Percentiles rank a stretch among this genome's conserved stretches.
These are phyloP conservation scores for Gambelia wislizenii DNA, from an alignment of 2,797 vertebrate genomes.

Conservation along the genomic window DNA sequence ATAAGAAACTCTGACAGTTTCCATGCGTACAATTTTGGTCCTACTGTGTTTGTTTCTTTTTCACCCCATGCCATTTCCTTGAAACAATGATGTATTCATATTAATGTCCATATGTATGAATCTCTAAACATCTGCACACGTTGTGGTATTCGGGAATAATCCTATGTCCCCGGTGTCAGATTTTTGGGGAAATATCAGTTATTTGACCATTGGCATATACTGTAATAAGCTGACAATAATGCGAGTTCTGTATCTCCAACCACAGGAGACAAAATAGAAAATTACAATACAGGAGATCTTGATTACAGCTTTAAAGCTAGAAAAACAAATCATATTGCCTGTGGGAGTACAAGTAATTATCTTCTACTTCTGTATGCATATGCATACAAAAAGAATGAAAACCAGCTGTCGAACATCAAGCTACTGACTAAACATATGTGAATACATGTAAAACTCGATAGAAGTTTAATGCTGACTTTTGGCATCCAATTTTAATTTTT, in stretches of 20 bases:
- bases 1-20: background rate
- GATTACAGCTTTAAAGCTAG: constrained; percentile 64
- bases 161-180: too few species aligned
- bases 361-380: constrained; percentile 58
- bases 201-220: constrained; percentile 53
- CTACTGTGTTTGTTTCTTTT: constrained; percentile 42
- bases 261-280: constrained; percentile 61
- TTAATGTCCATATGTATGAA: constrained; percentile 35
- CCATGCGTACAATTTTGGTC: constrained; percentile 27
- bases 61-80: constrained; percentile 55
- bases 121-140: constrained; percentile 40
- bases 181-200: constrained; percentile 39
- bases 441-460: constrained; percentile 25
- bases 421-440: constrained; percentile 50
- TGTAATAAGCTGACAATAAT: constrained; percentile 55
- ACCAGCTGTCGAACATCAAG: constrained; percentile 55
- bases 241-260: constrained; percentile 66
- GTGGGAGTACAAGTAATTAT: constrained; percentile 54
- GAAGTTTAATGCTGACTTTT: constrained; percentile 30
- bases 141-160: constrained; percentile 52
- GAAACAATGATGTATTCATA: constrained; percentile 42
- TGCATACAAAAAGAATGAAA: constrained; percentile 52
- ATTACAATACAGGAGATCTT: constrained; percentile 60
- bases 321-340: constrained; percentile 63
- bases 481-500: background rate